Evolutionary conservation across 2,888 invertebrate species (phyloP).

Genomic region (Cephus pygmeus): DNA sequence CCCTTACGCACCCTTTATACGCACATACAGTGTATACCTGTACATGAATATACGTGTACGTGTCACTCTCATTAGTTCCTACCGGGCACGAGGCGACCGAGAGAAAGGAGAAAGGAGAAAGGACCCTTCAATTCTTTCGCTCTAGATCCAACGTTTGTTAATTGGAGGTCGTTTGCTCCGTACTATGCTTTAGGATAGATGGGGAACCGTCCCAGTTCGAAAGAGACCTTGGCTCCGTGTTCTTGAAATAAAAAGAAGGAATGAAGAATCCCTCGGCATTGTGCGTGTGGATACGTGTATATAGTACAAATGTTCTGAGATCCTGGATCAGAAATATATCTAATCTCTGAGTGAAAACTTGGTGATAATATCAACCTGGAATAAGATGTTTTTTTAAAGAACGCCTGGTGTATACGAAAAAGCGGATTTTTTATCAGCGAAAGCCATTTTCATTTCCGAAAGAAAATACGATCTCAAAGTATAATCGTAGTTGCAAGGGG

Average conservation of each 20-base stretch:
- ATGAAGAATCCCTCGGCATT: not conserved
- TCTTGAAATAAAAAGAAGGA: not conserved
- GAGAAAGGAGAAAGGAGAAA: slow-evolving; percentile 37
- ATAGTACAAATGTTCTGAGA: not conserved
- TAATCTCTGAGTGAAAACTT: not conserved
- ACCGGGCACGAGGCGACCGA: slow-evolving; percentile 23
- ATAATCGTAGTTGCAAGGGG: not conserved
- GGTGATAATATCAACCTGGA: not conserved
- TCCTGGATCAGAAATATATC: not conserved
- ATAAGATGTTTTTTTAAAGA: not conserved
- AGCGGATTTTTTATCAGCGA: not conserved
- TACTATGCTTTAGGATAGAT: not conserved
- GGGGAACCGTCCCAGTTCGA: not conserved
- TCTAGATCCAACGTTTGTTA: slow-evolving; percentile 61
- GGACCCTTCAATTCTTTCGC: slow-evolving; percentile 62
- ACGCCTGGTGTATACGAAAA: not conserved
- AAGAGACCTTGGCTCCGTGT: not conserved
- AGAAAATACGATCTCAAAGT: not conserved
- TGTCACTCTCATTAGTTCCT: slow-evolving; percentile 43
- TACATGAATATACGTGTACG: slow-evolving; percentile 20
- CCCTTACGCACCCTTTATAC: slow-evolving; percentile 11
- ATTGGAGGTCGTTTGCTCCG: slow-evolving; percentile 53
- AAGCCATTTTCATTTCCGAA: not conserved
- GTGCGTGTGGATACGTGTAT: not conserved
- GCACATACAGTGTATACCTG: not conserved